Conservation (phyloP, 2,113 vertebrate species). For the Tauraco erythrolophus region DNA sequence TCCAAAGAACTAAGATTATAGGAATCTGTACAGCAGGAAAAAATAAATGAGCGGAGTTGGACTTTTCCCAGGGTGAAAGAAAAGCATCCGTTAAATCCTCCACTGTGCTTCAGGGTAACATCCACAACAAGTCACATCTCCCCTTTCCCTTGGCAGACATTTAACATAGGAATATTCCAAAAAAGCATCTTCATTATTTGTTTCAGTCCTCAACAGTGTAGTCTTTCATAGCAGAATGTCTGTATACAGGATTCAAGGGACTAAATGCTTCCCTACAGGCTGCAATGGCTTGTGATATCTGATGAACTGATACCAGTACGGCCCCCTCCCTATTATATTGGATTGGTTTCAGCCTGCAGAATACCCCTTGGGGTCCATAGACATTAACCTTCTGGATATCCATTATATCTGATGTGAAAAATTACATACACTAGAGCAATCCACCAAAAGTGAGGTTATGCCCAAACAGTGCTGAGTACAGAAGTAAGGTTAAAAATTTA, state of each 20-base stretch:
- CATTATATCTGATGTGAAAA: not conserved
- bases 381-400: not conserved
- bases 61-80: not conserved
- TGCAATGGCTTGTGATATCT: not conserved
- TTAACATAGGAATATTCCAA: not conserved
- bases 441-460: not conserved
- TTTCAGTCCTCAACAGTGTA: not conserved
- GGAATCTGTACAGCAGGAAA: not conserved
- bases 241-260: not conserved
- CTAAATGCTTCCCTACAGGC: not conserved
- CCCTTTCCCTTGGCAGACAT: not conserved
- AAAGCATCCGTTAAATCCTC: conserved; percentile 1
- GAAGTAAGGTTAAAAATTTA: not conserved
- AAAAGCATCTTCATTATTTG: not conserved
- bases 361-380: not conserved
- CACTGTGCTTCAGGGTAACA: not conserved
- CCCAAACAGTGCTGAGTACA: not conserved
- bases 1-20: conserved; percentile 34
- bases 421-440: not conserved
- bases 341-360: not conserved
- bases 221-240: not conserved
- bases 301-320: not conserved
- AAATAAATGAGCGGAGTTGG: not conserved
- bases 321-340: not conserved
- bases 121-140: not conserved